A percentile compares a stretch with the other conserved stretches of the same genome.
Evolutionary conservation across 1,140 invertebrate genomes (phyloP).

Genomic region (Sminthurinus signatus): DNA sequence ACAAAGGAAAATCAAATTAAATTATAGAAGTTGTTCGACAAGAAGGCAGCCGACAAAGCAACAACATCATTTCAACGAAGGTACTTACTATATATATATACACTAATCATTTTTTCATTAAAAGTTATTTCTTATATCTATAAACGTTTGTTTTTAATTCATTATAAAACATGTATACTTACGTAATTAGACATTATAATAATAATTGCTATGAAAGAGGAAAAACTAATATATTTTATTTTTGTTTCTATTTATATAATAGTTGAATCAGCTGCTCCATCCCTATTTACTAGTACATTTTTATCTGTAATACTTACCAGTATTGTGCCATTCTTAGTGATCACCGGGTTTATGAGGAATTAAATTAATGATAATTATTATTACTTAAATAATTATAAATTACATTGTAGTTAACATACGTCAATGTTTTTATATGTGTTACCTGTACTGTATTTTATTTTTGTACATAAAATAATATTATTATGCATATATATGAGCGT

Average conservation of each 20-base stretch:
- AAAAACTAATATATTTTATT: background rate
- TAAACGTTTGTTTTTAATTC: no score
- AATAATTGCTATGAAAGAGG: background rate
- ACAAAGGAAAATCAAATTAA: conserved; percentile 62
- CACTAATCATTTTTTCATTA: background rate
- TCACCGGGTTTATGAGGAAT: background rate
- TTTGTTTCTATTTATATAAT: background rate
- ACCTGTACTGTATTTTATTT: no score
- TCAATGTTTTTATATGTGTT: no score
- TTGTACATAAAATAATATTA: no score
- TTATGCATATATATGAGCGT: no score
- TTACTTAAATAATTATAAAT: no score
- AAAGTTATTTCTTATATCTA: background rate
- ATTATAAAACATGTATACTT: no score
- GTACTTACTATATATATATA: background rate
- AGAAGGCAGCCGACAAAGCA: conserved; percentile 41
- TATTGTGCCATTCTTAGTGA: conserved; percentile 6
- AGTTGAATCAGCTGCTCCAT: background rate
- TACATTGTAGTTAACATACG: no score
- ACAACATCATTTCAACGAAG: background rate
- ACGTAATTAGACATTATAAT: no score
- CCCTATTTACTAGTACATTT: background rate
- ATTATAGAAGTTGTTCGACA: conserved; percentile 64
- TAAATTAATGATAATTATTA: no score
- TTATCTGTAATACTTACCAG: background rate